These are phyloP conservation scores for Ridgeia piscesae DNA, from an alignment of 1,140 invertebrate genomes.

Conservation along the genomic window DNA sequence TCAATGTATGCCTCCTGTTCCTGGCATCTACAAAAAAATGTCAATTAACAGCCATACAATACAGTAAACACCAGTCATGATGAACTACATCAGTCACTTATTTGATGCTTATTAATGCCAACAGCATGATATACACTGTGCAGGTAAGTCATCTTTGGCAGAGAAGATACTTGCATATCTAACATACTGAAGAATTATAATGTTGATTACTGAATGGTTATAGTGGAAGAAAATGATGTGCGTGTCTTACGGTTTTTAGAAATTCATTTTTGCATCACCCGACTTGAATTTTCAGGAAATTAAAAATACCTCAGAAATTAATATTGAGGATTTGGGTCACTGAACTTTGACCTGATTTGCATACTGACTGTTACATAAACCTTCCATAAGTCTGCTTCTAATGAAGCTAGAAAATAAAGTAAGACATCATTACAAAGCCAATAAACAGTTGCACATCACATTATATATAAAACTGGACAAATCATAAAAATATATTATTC, in stretches of 20 bases:
- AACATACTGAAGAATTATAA: background rate
- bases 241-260: background rate
- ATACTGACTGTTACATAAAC: too few species aligned
- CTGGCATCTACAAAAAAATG: slow-evolving; percentile 18
- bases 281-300: too few species aligned
- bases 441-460: too few species aligned
- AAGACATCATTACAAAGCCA: too few species aligned
- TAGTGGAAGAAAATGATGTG: background rate
- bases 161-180: background rate
- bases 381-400: too few species aligned
- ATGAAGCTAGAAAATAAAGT: too few species aligned
- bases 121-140: background rate
- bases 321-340: too few species aligned
- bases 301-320: too few species aligned
- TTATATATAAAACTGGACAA: too few species aligned
- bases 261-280: background rate
- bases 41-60: background rate
- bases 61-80: background rate
- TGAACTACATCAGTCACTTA: background rate
- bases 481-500: too few species aligned
- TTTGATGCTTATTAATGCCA: background rate
- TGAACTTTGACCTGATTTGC: too few species aligned
- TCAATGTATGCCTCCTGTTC: slow-evolving; percentile 29
- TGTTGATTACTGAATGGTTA: background rate
- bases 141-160: background rate